These are phyloP conservation scores for Neocloeon triangulifer DNA, from an alignment of 1,140 invertebrate species.

Conservation along the genomic window DNA sequence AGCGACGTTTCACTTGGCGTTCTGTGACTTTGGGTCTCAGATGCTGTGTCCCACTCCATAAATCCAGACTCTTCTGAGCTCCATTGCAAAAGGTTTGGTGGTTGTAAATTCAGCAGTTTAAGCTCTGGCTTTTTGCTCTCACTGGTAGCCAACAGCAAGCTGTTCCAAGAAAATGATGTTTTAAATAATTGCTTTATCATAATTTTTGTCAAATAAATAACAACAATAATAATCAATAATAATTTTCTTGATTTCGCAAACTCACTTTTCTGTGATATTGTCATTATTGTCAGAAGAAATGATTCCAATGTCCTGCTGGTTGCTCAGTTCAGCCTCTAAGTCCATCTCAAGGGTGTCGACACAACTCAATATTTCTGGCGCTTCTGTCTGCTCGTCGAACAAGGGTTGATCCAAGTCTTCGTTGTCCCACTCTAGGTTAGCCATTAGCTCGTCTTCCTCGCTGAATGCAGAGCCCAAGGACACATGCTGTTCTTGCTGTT, in stretches of 20 bases:
- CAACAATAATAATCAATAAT: too few species aligned
- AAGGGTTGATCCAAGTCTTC: conserved; percentile 10
- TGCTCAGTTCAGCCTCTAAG: too few species aligned
- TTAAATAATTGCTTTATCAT: too few species aligned
- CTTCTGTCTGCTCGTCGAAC: conserved; percentile 7
- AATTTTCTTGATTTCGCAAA: too few species aligned
- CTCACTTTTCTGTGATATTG: too few species aligned
- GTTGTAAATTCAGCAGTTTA: not conserved
- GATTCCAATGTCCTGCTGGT: not conserved
- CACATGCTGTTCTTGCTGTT: not conserved
- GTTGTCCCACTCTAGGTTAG: conserved; percentile 16
- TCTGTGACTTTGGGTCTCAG: too few species aligned
- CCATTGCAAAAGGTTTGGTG: conserved; percentile 3
- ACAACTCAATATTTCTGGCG: conserved; percentile 7
- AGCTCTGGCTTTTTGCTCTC: too few species aligned
- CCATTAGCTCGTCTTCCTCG: conserved; percentile 12
- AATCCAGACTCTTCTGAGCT: conserved; percentile 11
- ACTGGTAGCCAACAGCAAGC: too few species aligned
- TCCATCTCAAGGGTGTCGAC: not conserved
- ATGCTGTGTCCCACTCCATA: conserved; percentile 10
- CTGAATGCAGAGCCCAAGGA: not conserved
- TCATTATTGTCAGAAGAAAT: conserved; percentile 3
- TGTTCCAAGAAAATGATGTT: too few species aligned
- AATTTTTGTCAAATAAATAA: too few species aligned
- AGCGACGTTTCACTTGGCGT: too few species aligned